Conservation (phyloP, 2,888 invertebrate species). For the Lasioglossum villosulum region DNA sequence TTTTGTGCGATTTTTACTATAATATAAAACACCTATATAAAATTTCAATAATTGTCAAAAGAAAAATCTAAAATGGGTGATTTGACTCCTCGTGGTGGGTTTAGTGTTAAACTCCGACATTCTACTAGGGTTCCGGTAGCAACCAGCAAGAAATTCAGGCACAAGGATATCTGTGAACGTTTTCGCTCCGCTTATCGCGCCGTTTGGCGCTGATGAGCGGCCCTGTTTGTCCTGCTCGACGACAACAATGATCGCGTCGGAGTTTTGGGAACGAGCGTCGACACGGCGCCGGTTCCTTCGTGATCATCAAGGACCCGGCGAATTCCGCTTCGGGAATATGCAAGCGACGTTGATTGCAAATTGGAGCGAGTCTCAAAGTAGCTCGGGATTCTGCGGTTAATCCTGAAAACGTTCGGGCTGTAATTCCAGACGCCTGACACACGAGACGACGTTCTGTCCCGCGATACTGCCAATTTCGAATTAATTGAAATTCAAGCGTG, state of each 20-base stretch:
- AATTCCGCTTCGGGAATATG: slow-evolving; percentile 29
- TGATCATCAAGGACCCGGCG: slow-evolving; percentile 30
- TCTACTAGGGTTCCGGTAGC: not conserved
- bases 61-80: too few relatives aligned
- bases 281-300: slow-evolving; percentile 27
- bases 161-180: not conserved
- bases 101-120: not conserved
- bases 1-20: too few relatives aligned
- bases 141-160: not conserved
- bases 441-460: slow-evolving; percentile 27
- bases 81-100: too few relatives aligned
- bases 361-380: slow-evolving; percentile 39
- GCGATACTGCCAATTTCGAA: slow-evolving; percentile 29
- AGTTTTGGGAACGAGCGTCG: slow-evolving; percentile 17
- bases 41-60: too few relatives aligned
- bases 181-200: slow-evolving; percentile 1
- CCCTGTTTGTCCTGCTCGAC: slow-evolving; percentile 14
- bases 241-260: slow-evolving; percentile 40
- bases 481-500: slow-evolving; percentile 48
- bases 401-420: slow-evolving; percentile 12
- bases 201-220: not conserved
- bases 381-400: slow-evolving; percentile 25
- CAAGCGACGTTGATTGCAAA: slow-evolving; percentile 49
- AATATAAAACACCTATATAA: too few relatives aligned
- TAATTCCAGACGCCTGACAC: slow-evolving; percentile 34